A percentile compares a stretch with the other conserved stretches of the same genome.
Evolutionary conservation across 1,140 invertebrate species (phyloP).

Genomic region (Holcopasites calliopsidis): DNA sequence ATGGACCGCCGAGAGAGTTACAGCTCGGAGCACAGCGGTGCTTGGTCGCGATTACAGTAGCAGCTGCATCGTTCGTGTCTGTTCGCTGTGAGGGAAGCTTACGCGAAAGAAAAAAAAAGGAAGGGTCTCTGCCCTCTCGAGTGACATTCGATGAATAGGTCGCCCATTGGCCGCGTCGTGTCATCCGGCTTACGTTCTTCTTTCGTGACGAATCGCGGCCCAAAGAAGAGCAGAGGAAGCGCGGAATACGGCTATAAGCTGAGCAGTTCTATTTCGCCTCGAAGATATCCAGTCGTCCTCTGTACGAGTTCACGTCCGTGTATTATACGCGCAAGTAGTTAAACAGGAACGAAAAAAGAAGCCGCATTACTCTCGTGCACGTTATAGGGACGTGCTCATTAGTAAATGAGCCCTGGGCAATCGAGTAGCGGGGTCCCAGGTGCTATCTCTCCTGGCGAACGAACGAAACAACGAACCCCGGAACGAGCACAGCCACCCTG

Average conservation of each 20-base stretch:
- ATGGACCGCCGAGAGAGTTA: background rate
- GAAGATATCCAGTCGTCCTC: background rate
- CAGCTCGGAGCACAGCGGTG: background rate
- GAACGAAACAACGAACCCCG: conserved; percentile 46
- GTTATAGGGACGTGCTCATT: conserved; percentile 72
- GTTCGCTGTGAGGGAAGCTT: conserved; percentile 52
- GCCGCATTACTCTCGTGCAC: conserved; percentile 55
- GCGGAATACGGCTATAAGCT: background rate
- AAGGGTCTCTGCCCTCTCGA: conserved; percentile 30
- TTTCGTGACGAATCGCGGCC: conserved; percentile 55
- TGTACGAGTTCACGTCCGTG: background rate
- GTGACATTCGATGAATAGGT: conserved; percentile 46
- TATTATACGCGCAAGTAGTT: background rate
- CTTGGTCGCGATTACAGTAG: background rate
- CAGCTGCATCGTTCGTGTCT: conserved; percentile 39
- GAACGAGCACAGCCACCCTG: conserved; percentile 33
- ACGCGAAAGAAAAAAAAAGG: conserved; percentile 31
- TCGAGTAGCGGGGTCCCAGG: conserved; percentile 70
- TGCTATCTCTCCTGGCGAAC: conserved; percentile 66
- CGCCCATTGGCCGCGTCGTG: conserved; percentile 33
- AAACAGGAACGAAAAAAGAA: conserved; percentile 37
- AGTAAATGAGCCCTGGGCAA: conserved; percentile 74
- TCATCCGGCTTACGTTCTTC: conserved; percentile 60
- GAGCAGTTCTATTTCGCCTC: conserved; percentile 1
- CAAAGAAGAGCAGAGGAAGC: conserved; percentile 20